Conservation (phyloP, 2,888 invertebrate genomes). For the Athetis lepigone region DNA sequence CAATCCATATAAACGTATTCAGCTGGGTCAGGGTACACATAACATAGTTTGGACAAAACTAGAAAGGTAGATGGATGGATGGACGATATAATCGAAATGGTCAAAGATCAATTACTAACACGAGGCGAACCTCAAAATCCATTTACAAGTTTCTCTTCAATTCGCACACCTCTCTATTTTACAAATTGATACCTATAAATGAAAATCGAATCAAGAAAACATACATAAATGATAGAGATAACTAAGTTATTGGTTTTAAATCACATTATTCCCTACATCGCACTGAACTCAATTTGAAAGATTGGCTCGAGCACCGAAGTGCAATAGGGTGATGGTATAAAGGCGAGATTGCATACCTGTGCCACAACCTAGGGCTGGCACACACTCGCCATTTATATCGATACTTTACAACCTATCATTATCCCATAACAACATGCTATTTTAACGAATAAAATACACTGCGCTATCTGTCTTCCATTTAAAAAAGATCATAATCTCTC, state of each 20-base stretch:
- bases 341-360: slow-evolving; percentile 86
- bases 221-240: slow-evolving; percentile 60
- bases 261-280: slow-evolving; percentile 61
- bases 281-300: slow-evolving; percentile 71
- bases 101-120: too few species aligned
- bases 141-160: neutral
- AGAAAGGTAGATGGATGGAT: too few species aligned
- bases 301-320: slow-evolving; percentile 77
- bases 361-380: slow-evolving; percentile 74
- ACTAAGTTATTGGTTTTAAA: slow-evolving; percentile 61
- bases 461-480: slow-evolving; percentile 19
- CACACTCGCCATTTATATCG: slow-evolving; percentile 65
- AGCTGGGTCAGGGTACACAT: too few species aligned
- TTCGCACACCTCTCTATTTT: slow-evolving; percentile 22
- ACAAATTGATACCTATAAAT: slow-evolving; percentile 40
- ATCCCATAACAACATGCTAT: slow-evolving; percentile 39
- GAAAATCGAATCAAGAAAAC: slow-evolving; percentile 53
- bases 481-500: slow-evolving; percentile 34
- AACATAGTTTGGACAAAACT: too few species aligned
- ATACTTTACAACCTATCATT: slow-evolving; percentile 63
- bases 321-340: slow-evolving; percentile 83
- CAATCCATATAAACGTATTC: too few species aligned
- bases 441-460: slow-evolving; percentile 30
- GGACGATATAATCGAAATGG: neutral
- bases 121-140: neutral